Base-by-base conservation (phyloP, 1,140 invertebrate species). In the Lepidurus arcticus region DNA sequence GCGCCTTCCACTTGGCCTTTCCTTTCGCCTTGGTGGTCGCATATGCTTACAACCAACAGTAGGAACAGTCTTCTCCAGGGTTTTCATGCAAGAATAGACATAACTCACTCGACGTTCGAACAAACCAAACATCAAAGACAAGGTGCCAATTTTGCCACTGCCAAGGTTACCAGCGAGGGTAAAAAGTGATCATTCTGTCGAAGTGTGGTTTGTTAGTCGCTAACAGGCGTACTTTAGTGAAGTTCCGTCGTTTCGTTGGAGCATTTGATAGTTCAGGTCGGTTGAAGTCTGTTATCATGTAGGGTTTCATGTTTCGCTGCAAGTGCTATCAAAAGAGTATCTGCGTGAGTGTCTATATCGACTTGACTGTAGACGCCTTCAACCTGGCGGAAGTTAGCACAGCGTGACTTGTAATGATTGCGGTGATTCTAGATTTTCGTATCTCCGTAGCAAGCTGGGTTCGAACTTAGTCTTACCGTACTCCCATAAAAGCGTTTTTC, bases 11-110 rank as follows among this genome's bases (percentile, higher is more conserved):
- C 53, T 65, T 65, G 13, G 53, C 53, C 16, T 65, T 65, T 65
- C 53, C 13, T 65, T n/a, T 65, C 53, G 53, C 53, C 21, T 65
- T 65, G 53, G 53, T 65, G 53, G 53, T 65, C 21, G 53, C 53
- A n/a, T 65, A 21, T 65, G 53, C 21, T 7, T 65, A 9, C 7
- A 65, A 47, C 16, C 53, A 65, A 65, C 34, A 34, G 34, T 34
- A 34, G n/a, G 53, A 65, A 16, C 53, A 65, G 53, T 65, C 53
- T 65, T 13, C 16, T n/a, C 53, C n/a, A 65, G 53, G 53, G 4
- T 65, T 65, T 13, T 16, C 53, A 34, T 65, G 53, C n/a, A 65
- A 65, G 53, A 65, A 65, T 21, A 65, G 13, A 34, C 53, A 21
- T 21, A 65, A 21, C 53, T n/a, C 16, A 21, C 53, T 21, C 8